Base-by-base conservation (phyloP, 2,888 invertebrate species). In the Emmelina monodactyla region DNA sequence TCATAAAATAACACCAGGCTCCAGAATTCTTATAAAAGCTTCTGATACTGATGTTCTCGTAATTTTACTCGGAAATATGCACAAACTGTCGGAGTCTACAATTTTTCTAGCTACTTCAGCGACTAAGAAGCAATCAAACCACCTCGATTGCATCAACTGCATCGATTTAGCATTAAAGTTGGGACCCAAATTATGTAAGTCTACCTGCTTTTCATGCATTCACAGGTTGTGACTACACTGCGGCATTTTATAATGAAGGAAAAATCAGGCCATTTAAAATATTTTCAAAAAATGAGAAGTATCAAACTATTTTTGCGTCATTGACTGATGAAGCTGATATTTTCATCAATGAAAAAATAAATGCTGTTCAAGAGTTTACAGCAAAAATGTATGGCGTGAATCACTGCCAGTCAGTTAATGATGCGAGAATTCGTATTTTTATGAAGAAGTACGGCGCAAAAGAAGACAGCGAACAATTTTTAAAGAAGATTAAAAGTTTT, bases 301-400 rank as follows among this genome's bases (percentile, higher is more conserved):
- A 43, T 38, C 54, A 55, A 48, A 50, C 22, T 30, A 34, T 49
- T 44, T 59, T 56, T 49, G 49, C 54, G 14, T 51, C 53, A 45
- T 51, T 58, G 39, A 51, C 43, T 34, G 46, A 54, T 42, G 32
- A 13, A 22, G 38, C 40, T 31, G 41, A 41, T 40, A 37, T 43
- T 37, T 41, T 39, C 40, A 39, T 45, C 39, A 37, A 46, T 29
- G 49, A 58, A 47, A 58, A 56, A 54, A 57, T 57, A 30, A 36
- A 50, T 1, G 34, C 28, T 5, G 47, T 55, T 43, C 55, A 59
- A 45, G 50, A 56, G 41, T 57, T 55, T 50, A 56, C 58, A 1
- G 32, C 46, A 32, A 31, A 13, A 40, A 48, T 56, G 46, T 58
- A 59, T 46, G 50, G 51, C 2, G 40, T 53, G n/a, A 48, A 39